phyloP scores from a whole-genome alignment of 2,888 invertebrate species.

The Eucera pruinosa region DNA sequence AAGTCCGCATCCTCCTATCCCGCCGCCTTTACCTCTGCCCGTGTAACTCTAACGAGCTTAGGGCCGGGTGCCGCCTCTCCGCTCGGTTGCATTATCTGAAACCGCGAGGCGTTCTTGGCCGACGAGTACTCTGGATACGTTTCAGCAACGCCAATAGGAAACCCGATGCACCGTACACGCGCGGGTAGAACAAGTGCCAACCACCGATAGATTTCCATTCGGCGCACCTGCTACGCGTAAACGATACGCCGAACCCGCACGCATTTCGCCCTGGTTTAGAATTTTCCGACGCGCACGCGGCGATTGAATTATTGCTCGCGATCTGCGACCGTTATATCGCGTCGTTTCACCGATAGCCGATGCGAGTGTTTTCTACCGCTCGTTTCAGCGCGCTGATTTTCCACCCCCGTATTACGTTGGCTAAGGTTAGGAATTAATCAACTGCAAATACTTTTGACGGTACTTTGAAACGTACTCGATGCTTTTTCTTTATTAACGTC shows the following conservation, averaged over 20 bases:
- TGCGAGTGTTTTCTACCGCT: too few species aligned
- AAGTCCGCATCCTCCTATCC: conserved; percentile 79
- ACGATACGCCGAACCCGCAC: conserved; percentile 49
- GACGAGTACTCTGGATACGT: conserved; percentile 55
- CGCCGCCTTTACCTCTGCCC: conserved; percentile 78
- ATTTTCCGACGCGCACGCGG: conserved; percentile 40
- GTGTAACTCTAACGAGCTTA: conserved; percentile 83
- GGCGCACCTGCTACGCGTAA: conserved; percentile 57
- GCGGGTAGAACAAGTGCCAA: conserved; percentile 51
- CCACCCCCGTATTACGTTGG: too few species aligned
- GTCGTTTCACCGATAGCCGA: conserved; percentile 1
- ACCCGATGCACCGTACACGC: conserved; percentile 38
- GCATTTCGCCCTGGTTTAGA: conserved; percentile 31
- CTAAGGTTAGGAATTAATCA: too few species aligned
- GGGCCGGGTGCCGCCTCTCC: conserved; percentile 68
- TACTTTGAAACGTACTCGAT: too few species aligned
- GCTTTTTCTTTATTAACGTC: too few species aligned
- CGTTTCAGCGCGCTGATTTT: too few species aligned
- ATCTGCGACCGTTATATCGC: conserved; percentile 38
- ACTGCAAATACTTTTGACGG: too few species aligned
- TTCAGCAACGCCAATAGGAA: conserved; percentile 58
- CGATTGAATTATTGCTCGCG: conserved; percentile 51
- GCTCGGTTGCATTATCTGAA: conserved; percentile 72
- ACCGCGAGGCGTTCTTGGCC: conserved; percentile 71
- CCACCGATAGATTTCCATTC: conserved; percentile 57